Evolutionary conservation across 1,140 invertebrate genomes (phyloP).

Genomic region (Saccostrea echinata): DNA sequence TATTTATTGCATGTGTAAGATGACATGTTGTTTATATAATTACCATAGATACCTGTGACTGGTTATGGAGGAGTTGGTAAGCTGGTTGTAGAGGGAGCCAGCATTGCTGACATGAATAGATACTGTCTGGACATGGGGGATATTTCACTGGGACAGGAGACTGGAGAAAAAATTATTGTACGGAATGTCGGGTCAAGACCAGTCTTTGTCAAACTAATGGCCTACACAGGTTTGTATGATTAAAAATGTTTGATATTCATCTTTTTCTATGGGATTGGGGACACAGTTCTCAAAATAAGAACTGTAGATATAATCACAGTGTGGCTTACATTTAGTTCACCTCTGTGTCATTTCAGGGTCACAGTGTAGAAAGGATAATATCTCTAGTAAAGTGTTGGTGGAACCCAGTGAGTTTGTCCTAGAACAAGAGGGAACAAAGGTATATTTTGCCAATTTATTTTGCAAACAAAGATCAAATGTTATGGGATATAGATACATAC

Average conservation of each 20-base stretch:
- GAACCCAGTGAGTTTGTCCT: constrained; percentile 29
- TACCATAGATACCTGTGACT: constrained; percentile 15
- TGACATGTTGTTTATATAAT: too few relatives aligned
- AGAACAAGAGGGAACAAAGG: constrained; percentile 18
- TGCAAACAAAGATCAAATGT: too few relatives aligned
- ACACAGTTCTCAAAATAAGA: not conserved
- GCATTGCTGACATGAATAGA: constrained; percentile 10
- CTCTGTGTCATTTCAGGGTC: not conserved
- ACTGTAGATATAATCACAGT: not conserved
- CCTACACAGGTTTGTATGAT: not conserved
- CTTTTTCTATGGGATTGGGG: not conserved
- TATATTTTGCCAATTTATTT: not conserved
- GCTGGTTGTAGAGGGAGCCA: constrained; percentile 24
- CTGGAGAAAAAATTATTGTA: not conserved
- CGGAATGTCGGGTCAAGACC: constrained; percentile 7
- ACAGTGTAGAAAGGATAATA: constrained; percentile 30
- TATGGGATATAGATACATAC: not conserved
- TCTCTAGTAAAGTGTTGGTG: not conserved
- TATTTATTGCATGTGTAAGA: too few relatives aligned
- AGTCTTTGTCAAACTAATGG: constrained; percentile 15
- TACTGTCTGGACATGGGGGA: constrained; percentile 40
- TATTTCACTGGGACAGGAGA: constrained; percentile 6
- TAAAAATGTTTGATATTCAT: not conserved
- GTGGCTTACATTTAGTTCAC: not conserved
- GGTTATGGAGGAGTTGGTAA: constrained; percentile 37